Evolutionary conservation across 2,797 vertebrate species (phyloP).

Genomic region (Scyliorhinus canicula): DNA sequence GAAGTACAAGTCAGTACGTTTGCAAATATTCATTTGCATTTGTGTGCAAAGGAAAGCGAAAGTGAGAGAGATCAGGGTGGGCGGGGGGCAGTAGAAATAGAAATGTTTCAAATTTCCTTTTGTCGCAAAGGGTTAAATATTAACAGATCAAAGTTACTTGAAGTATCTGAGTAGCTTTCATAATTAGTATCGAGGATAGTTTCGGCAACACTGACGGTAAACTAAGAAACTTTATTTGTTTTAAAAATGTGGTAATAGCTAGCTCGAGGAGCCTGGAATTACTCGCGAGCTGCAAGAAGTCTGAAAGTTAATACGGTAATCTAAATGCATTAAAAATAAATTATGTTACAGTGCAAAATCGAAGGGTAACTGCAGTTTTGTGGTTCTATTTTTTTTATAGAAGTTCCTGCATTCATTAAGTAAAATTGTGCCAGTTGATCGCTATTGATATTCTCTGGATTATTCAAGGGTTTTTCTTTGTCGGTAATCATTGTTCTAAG

Average conservation of each 20-base stretch:
- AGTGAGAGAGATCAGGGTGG: too few relatives aligned
- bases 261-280: not conserved
- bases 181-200: not conserved
- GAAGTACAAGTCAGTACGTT: not conserved
- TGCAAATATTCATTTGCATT: not conserved
- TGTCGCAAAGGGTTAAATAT: not conserved
- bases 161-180: not conserved
- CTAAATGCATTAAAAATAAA: conserved; percentile 1
- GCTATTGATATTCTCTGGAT: not conserved
- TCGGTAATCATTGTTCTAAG: not conserved
- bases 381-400: not conserved
- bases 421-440: not conserved
- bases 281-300: not conserved
- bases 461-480: not conserved
- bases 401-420: not conserved
- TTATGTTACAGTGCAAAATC: not conserved
- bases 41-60: not conserved
- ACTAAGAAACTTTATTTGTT: not conserved
- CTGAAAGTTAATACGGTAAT: not conserved
- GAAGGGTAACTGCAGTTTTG: not conserved
- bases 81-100: not conserved
- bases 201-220: not conserved
- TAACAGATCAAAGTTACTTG: not conserved
- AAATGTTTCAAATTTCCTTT: not conserved
- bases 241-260: not conserved